Evolutionary conservation across 2,888 invertebrate species (phyloP), one percentile per base, ranked within the genome.

Genomic region (Plagiodera versicolora): DNA sequence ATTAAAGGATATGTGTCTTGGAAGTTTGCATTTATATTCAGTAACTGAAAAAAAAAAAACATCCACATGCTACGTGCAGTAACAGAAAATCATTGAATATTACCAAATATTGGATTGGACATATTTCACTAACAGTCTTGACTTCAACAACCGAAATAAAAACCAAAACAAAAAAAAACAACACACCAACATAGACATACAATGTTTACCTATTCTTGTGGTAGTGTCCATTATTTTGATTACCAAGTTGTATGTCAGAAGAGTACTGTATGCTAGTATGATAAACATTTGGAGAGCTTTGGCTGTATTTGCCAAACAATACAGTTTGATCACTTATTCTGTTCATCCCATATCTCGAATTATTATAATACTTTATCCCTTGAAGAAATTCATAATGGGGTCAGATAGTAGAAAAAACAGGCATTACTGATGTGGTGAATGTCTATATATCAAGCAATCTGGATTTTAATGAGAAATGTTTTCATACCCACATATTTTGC

Each of bases 301-400:
- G 67, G 60, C 67, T 70, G 55, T 65, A 72, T 65, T 72, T 73
- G 45, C 65, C 69, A 60, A 70, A 70, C 51, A 68, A 58, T 48
- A 71, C 17, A 50, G 65, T 67, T 56, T 73, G 69, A 18, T 70
- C 69, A 56, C 64, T 64, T 54, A 67, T 49, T 45, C 60, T 61
- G 45, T 64, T 60, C 54, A 60, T 60, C 48, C 67, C 63, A 62
- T 59, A 58, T 66, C 66, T 63, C 51, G 63, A 58, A 39, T 61
- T 66, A 48, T 51, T 68, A 64, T 60, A 53, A 53, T 44, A 64
- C 56, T 47, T 64, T 48, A 61, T 52, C 16, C 68, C 71, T 71
- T 66, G 56, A 68, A 71, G 57, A 64, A 58, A 58, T 58, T 50
- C 18, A 53, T 48, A 8, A 17, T 16, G 24, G 24, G 6, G 6